A percentile compares a stretch with the other conserved stretches of the same genome.
Evolutionary conservation across 2,888 invertebrate genomes (phyloP).

Genomic region (Parasteatoda lunata): DNA sequence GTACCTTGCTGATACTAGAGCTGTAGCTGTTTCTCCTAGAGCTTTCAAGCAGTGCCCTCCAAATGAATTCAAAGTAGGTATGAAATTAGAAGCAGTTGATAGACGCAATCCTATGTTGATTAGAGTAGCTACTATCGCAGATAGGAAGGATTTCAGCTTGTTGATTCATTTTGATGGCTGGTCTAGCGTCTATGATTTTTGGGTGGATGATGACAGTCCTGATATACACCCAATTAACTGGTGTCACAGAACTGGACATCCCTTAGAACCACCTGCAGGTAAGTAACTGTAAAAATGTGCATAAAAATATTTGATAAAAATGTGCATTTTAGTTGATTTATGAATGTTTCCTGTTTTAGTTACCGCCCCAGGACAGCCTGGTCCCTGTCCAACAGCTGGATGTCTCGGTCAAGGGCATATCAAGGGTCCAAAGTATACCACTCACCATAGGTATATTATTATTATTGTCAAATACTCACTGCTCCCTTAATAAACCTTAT

Average conservation of each 20-base stretch:
- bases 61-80: constrained; percentile 85
- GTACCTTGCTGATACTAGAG: constrained; percentile 85
- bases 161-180: constrained; percentile 91
- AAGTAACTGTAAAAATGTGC: constrained; percentile 23
- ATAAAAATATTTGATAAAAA: neutral
- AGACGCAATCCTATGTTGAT: constrained; percentile 84
- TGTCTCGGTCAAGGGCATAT: constrained; percentile 93
- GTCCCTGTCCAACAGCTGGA: constrained; percentile 85
- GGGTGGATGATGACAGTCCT: constrained; percentile 91
- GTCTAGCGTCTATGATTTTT: constrained; percentile 87
- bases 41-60: constrained; percentile 88
- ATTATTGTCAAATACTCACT: neutral
- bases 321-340: neutral
- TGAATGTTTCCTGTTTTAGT: constrained; percentile 12
- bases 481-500: too few relatives aligned
- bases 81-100: constrained; percentile 92
- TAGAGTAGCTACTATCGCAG: constrained; percentile 87
- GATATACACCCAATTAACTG: constrained; percentile 94
- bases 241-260: constrained; percentile 91
- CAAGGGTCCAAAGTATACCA: constrained; percentile 83
- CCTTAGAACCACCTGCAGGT: constrained; percentile 86
- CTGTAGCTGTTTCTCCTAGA: constrained; percentile 84
- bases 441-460: constrained; percentile 78
- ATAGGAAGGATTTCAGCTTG: constrained; percentile 84
- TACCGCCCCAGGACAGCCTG: constrained; percentile 72